A percentile compares a stretch with the other conserved stretches of the same genome.
Conservation (phyloP, 2,113 vertebrate genomes). For the Andinoacara biseriatus region DNA sequence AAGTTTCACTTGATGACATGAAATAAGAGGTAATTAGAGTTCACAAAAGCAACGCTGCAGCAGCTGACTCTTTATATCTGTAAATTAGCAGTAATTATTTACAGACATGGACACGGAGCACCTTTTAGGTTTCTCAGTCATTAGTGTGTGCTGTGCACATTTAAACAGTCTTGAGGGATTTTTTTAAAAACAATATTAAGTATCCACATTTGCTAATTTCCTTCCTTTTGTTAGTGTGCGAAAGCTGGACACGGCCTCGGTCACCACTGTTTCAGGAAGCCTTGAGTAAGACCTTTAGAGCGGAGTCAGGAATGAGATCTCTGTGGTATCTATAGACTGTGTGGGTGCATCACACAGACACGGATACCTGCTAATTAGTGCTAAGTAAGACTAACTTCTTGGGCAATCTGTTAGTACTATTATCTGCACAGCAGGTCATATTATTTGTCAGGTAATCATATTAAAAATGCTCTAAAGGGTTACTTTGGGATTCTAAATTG, state of each 20-base stretch:
- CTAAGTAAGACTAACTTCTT: neutral
- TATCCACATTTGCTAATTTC: neutral
- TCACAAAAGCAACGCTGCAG: neutral
- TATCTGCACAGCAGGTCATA: neutral
- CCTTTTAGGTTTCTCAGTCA: neutral
- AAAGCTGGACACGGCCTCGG: neutral
- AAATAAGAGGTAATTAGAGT: conserved; percentile 1
- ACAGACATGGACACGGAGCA: neutral
- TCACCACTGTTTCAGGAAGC: neutral
- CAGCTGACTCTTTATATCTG: neutral
- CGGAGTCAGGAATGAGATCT: too few relatives aligned
- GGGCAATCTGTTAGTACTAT: neutral
- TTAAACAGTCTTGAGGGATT: neutral
- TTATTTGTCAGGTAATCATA: neutral
- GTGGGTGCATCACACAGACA: neutral
- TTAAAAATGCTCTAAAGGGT: neutral
- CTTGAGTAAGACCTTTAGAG: neutral
- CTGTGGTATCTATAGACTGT: neutral
- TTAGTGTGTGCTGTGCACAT: neutral
- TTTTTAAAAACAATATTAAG: neutral
- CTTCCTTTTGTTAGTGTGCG: neutral
- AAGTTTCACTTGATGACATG: neutral
- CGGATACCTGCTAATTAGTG: neutral
- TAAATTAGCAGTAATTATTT: conserved; percentile 18
- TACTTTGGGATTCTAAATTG: neutral